Evolutionary conservation across 2,888 invertebrate genomes (phyloP).

Genomic region (Leptura quadrifasciata): DNA sequence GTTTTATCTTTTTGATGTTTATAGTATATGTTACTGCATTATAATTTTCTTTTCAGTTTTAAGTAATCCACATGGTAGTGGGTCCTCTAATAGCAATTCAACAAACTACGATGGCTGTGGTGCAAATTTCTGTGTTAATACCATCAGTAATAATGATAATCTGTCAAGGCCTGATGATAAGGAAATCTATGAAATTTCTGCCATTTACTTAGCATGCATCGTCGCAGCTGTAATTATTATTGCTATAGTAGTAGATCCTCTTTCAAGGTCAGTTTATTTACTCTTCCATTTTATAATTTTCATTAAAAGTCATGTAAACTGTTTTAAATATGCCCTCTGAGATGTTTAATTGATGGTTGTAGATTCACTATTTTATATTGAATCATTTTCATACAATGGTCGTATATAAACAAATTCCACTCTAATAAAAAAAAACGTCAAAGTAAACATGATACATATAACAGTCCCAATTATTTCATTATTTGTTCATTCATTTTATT

Average conservation of each 20-base stretch:
- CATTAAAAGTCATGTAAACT: not conserved
- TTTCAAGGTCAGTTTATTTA: slow-evolving; percentile 81
- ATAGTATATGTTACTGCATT: slow-evolving; percentile 11
- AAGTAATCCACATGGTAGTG: slow-evolving; percentile 82
- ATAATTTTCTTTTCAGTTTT: slow-evolving; percentile 77
- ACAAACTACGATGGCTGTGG: slow-evolving; percentile 80
- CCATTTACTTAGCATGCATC: slow-evolving; percentile 92
- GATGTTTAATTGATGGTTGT: not conserved
- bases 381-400: not conserved
- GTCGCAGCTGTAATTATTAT: slow-evolving; percentile 90
- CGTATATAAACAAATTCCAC: not conserved
- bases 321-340: not conserved
- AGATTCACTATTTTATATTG: not conserved
- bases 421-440: not conserved
- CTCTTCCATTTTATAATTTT: not conserved
- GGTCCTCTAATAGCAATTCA: slow-evolving; percentile 73
- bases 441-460: not conserved
- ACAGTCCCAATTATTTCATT: not conserved
- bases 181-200: slow-evolving; percentile 91
- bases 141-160: slow-evolving; percentile 81
- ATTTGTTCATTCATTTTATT: slow-evolving; percentile 6
- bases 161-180: slow-evolving; percentile 87
- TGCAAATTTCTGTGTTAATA: slow-evolving; percentile 82
- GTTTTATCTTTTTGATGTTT: not conserved
- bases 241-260: slow-evolving; percentile 90